Conservation (phyloP, 2,797 vertebrate species). For the Chromis chromis region DNA sequence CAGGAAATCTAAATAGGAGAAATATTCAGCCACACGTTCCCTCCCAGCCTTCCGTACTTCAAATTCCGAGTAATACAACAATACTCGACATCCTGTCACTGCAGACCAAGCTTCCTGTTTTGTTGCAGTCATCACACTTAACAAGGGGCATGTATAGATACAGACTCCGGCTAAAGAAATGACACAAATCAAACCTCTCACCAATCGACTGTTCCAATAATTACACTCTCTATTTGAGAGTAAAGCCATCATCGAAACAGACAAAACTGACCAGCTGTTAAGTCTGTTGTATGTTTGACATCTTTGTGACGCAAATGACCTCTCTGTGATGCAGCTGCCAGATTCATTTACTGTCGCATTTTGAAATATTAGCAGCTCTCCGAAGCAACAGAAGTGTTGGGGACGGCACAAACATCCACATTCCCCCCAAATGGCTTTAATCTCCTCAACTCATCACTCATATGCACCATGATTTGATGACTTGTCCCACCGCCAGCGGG, state of each 20-base stretch:
- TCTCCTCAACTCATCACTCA: conserved; percentile 34
- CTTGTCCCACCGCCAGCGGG: conserved; percentile 46
- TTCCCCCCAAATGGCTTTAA: neutral
- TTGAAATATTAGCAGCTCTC: conserved; percentile 22
- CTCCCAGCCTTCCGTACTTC: conserved; percentile 23
- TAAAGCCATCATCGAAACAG: neutral
- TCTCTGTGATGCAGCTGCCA: conserved; percentile 26
- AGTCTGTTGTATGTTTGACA: conserved; percentile 10
- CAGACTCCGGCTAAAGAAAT: conserved; percentile 1
- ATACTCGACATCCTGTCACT: conserved; percentile 61
- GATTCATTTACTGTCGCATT: conserved; percentile 33
- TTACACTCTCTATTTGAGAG: neutral
- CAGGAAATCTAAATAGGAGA: conserved; percentile 15
- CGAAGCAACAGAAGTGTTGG: neutral
- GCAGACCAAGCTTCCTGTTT: conserved; percentile 65
- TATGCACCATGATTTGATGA: conserved; percentile 34
- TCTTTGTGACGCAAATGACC: conserved; percentile 4
- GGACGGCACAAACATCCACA: neutral
- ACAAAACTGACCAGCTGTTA: conserved; percentile 12
- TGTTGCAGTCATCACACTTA: conserved; percentile 40
- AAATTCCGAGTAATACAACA: conserved; percentile 56
- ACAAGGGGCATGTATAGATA: conserved; percentile 4
- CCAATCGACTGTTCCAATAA: neutral
- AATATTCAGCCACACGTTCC: conserved; percentile 9
- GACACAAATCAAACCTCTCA: conserved; percentile 10